A percentile compares a stretch with the other conserved stretches of the same genome.
Evolutionary conservation across 2,888 invertebrate genomes (phyloP).

Genomic region (Perizoma flavofasciatum): DNA sequence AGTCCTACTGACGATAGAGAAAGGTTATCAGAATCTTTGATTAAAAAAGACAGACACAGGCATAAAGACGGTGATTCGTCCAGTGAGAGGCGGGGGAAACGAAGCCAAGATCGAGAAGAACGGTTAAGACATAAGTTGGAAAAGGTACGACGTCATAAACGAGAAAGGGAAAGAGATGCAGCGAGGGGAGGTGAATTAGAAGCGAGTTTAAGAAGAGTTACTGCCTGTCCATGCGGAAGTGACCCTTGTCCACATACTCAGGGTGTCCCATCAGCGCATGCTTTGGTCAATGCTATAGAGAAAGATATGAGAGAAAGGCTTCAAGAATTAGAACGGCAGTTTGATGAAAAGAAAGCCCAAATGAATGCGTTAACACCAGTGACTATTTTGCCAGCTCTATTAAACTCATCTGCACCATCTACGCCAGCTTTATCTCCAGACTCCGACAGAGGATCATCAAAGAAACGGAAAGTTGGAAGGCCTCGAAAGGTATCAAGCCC

Average conservation of each 20-base stretch:
- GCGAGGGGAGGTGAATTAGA: slow-evolving; percentile 68
- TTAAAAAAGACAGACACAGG: slow-evolving; percentile 69
- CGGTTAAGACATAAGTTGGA: slow-evolving; percentile 73
- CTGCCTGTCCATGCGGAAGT: slow-evolving; percentile 67
- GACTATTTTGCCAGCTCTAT: slow-evolving; percentile 66
- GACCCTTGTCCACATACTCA: slow-evolving; percentile 60
- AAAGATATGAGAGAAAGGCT: slow-evolving; percentile 91
- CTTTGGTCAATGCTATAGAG: slow-evolving; percentile 89
- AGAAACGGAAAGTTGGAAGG: slow-evolving; percentile 92
- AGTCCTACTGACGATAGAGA: slow-evolving; percentile 62
- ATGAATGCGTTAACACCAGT: slow-evolving; percentile 87
- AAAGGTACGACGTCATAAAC: slow-evolving; percentile 73
- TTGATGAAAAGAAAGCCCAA: slow-evolving; percentile 92
- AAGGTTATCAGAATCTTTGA: slow-evolving; percentile 45
- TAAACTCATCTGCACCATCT: slow-evolving; percentile 72
- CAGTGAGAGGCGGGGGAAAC: slow-evolving; percentile 66
- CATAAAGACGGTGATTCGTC: slow-evolving; percentile 71
- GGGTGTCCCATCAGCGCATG: slow-evolving; percentile 77
- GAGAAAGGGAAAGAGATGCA: slow-evolving; percentile 67
- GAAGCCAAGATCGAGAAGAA: slow-evolving; percentile 72
- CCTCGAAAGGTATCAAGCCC: slow-evolving; percentile 89
- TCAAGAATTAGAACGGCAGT: slow-evolving; percentile 91
- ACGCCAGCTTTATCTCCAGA: slow-evolving; percentile 76
- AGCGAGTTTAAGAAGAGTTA: slow-evolving; percentile 70
- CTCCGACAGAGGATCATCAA: slow-evolving; percentile 83